phyloP scores from a whole-genome alignment of 1,140 invertebrate species.

The Drosophila aff. region DNA sequence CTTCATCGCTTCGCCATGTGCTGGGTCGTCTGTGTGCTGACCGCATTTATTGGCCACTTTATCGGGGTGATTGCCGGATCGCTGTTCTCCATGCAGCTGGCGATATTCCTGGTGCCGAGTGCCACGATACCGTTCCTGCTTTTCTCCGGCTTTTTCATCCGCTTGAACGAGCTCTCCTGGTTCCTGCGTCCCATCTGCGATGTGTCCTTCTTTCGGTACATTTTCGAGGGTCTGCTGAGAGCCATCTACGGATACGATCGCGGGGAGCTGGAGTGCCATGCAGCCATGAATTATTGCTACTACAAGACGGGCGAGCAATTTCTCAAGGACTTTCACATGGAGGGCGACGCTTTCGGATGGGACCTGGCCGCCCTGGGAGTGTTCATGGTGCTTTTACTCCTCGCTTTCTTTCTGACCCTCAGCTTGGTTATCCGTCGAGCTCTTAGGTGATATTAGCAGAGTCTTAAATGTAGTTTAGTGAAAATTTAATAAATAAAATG shows the following conservation, averaged over 20 bases:
- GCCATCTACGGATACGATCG: constrained; percentile 91
- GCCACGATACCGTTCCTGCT: constrained; percentile 93
- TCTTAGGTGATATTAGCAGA: constrained; percentile 23
- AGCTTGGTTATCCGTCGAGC: constrained; percentile 60
- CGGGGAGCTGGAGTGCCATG: constrained; percentile 86
- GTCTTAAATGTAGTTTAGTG: neutral
- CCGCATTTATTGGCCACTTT: constrained; percentile 92
- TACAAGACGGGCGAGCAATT: constrained; percentile 85
- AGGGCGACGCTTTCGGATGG: constrained; percentile 74
- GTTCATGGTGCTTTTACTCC: constrained; percentile 53
- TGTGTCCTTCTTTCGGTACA: constrained; percentile 92
- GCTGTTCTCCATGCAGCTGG: constrained; percentile 89
- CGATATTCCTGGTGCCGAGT: constrained; percentile 93
- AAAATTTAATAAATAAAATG: neutral
- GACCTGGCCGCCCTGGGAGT: constrained; percentile 55
- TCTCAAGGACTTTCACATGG: constrained; percentile 85
- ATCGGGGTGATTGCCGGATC: constrained; percentile 92
- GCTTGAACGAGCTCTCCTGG: constrained; percentile 90
- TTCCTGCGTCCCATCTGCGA: constrained; percentile 90
- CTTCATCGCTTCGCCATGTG: constrained; percentile 88
- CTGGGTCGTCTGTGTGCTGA: constrained; percentile 89
- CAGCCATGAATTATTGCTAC: constrained; percentile 81
- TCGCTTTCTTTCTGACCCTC: constrained; percentile 65
- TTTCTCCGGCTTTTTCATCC: constrained; percentile 94
- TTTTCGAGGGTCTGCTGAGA: constrained; percentile 91